Conservation (phyloP, 1,140 invertebrate species). For the Coboldia fuscipes region DNA sequence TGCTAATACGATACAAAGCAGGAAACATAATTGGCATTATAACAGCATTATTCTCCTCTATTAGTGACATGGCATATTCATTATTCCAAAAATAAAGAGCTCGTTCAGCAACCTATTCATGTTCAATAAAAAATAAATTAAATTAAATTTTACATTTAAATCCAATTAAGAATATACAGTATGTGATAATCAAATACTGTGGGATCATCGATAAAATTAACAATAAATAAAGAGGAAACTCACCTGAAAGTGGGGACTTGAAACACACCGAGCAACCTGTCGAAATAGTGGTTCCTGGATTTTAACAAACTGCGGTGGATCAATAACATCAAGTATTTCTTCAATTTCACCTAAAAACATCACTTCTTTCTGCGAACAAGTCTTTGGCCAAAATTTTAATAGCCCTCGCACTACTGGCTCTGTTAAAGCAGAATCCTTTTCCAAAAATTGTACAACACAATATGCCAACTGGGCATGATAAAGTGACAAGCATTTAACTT, state of each 20-base stretch:
- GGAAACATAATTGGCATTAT: constrained; percentile 93
- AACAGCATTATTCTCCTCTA: constrained; percentile 79
- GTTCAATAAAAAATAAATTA: constrained; percentile 3
- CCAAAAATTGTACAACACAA: constrained; percentile 98
- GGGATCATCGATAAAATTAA: constrained; percentile 3
- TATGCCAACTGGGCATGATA: constrained; percentile 96
- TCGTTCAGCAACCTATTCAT: constrained; percentile 81
- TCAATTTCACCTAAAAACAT: constrained; percentile 97
- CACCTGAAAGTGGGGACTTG: constrained; percentile 94
- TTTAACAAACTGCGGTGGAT: constrained; percentile 94
- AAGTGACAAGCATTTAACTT: constrained; percentile 83
- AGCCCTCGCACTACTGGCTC: constrained; percentile 90
- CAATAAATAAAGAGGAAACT: constrained; percentile 3
- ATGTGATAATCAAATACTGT: neutral
- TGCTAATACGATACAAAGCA: constrained; percentile 90
- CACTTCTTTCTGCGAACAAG: constrained; percentile 96
- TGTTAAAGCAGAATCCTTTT: constrained; percentile 93
- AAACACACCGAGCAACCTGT: constrained; percentile 94
- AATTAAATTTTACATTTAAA: constrained; percentile 2
- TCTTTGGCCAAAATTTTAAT: constrained; percentile 98
- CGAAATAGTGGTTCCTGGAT: constrained; percentile 93
- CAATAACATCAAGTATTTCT: constrained; percentile 96
- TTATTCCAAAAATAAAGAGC: constrained; percentile 93
- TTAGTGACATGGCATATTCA: constrained; percentile 88
- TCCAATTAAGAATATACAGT: neutral